Conservation (phyloP, 1,140 invertebrate species). For the Aplysia californica region DNA sequence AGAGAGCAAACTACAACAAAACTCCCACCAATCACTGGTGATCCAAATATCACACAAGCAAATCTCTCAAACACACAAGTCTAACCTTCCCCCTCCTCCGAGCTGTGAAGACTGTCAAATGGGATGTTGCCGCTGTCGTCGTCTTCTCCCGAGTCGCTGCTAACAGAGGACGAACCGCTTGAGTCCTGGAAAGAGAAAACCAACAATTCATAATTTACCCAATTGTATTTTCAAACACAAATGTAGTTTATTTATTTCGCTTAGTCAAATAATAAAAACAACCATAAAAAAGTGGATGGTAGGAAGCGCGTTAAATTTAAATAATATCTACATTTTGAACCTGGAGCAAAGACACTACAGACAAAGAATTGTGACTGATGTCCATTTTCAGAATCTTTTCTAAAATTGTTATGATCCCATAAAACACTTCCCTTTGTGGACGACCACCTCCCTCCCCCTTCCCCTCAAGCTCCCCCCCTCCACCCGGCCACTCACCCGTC, state of each 20-base stretch:
- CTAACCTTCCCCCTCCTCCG: constrained; percentile 19
- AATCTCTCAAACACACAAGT: too few relatives aligned
- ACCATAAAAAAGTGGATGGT: not conserved
- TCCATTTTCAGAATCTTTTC: too few relatives aligned
- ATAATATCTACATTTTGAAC: too few relatives aligned
- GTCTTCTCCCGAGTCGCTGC: constrained; percentile 8
- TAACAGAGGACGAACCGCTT: not conserved
- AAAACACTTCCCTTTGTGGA: too few relatives aligned
- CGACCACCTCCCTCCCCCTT: not conserved
- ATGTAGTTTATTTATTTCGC: not conserved
- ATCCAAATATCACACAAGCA: too few relatives aligned
- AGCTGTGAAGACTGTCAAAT: constrained; percentile 15
- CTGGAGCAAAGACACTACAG: too few relatives aligned
- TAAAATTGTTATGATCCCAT: too few relatives aligned
- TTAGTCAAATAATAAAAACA: not conserved
- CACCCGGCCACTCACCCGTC: not conserved
- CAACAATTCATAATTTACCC: not conserved
- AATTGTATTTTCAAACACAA: not conserved
- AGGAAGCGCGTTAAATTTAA: not conserved
- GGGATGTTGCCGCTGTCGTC: constrained; percentile 1
- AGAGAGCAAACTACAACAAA: too few relatives aligned
- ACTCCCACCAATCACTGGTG: too few relatives aligned
- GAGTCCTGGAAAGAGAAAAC: not conserved
- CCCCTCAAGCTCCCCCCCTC: not conserved
- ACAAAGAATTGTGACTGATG: too few relatives aligned